phyloP scores from a whole-genome alignment of 2,797 vertebrate genomes.

The Dipus sagitta region DNA sequence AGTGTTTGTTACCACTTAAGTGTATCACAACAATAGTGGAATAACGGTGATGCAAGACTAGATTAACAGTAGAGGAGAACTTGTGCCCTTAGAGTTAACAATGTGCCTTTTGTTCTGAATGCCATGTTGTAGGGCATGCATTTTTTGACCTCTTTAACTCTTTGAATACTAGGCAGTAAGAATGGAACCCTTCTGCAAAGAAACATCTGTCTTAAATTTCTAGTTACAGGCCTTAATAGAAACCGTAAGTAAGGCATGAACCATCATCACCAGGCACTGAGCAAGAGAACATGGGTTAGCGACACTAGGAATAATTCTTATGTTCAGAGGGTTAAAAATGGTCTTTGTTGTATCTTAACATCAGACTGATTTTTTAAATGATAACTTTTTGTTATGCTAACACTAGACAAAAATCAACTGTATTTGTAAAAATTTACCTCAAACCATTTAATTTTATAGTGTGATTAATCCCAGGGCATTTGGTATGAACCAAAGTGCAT shows the following conservation, averaged over 20 bases:
- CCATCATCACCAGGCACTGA: conserved; percentile 77
- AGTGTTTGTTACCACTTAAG: conserved; percentile 83
- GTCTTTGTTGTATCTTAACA: conserved; percentile 90
- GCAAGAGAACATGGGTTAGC: conserved; percentile 75
- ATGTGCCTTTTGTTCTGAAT: conserved; percentile 95
- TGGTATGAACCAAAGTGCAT: conserved; percentile 99
- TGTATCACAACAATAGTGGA: conserved; percentile 79
- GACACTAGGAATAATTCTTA: conserved; percentile 77
- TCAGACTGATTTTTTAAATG: conserved; percentile 86
- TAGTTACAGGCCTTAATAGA: conserved; percentile 88
- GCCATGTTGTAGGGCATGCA: conserved; percentile 87
- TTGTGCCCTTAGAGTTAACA: conserved; percentile 93
- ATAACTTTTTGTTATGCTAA: conserved; percentile 88
- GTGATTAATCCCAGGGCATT: conserved; percentile 96
- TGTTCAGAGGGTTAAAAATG: conserved; percentile 87
- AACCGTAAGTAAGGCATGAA: conserved; percentile 87
- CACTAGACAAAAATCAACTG: conserved; percentile 88
- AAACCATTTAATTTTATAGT: conserved; percentile 93
- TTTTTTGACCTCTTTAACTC: conserved; percentile 89
- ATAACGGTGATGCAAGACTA: conserved; percentile 85
- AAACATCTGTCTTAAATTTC: conserved; percentile 87
- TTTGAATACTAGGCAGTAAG: conserved; percentile 84
- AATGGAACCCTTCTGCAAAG: conserved; percentile 85
- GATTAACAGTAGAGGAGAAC: conserved; percentile 88
- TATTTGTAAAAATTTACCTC: conserved; percentile 96